Evolutionary conservation across 2,113 vertebrate species (phyloP), one percentile per base, ranked within the genome.

Genomic region (Centrocercus urophasianus): DNA sequence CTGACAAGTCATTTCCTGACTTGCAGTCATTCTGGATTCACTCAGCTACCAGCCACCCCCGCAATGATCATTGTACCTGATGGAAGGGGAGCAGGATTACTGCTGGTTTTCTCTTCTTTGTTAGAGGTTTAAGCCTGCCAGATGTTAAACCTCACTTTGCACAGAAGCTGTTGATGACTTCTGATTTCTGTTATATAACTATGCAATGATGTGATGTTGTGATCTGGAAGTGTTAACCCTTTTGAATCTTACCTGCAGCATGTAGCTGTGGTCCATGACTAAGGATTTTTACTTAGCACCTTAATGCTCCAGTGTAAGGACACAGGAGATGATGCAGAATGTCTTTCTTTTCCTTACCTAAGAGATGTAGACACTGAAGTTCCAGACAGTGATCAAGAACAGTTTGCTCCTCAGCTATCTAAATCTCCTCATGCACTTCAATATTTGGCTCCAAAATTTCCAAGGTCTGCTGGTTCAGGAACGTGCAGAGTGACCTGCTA

Each of bases 1-100:
- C 92, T 96, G 93, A 90, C 86, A 94, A 89, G 76, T 85, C 64
- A 90, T 94, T 94, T 96, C 93, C 93, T 94, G 85, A 78, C 92
- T 90, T 76, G 48, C 81, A 96, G n/a, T 38, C 16, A 0, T 89
- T 96, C 88, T 93, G 94, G 54, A 92, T 94, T 96, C 94, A 94
- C 83, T 93, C 83, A 94, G 90, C 93, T 91, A 86, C 96, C 94
- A 95, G 61, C 66, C 82, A 83, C 87, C 86, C 82, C 82, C 72
- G 65, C 0, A 1, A 71, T 72, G 82, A 87, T 64, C 16, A 4
- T 73, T 6, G 6, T 75, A 95, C 72, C 83, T 74, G 45, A 45
- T 91, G 70, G 80, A 91, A 82, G 54, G 74, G n/a, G 59, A 90
- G 47, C 66, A 88, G 65, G 15, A 43, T 81, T 71, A 69, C 52